phyloP scores from a whole-genome alignment of 2,113 vertebrate genomes.

The Chunga burmeisteri region DNA sequence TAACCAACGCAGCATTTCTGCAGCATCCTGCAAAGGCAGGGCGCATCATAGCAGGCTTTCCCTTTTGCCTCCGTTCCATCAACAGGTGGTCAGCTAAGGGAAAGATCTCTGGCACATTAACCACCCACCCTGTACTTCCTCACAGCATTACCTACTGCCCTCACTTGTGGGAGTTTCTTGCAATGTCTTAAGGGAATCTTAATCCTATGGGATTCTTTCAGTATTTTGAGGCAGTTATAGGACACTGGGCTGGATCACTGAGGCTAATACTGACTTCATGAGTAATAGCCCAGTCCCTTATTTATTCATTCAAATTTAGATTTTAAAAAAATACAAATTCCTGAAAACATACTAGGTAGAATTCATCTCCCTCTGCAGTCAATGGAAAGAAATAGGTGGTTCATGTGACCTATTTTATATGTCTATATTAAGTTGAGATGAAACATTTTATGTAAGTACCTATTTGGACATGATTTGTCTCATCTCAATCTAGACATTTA shows the following conservation, averaged over 20 bases:
- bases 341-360: not conserved
- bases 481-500: not conserved
- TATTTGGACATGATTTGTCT: slow-evolving; percentile 21
- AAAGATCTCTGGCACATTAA: not conserved
- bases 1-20: not conserved
- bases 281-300: not conserved
- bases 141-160: not conserved
- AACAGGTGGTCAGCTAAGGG: not conserved
- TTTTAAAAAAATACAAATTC: not conserved
- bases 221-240: not conserved
- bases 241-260: not conserved
- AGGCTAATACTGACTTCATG: not conserved
- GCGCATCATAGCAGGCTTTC: not conserved
- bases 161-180: not conserved
- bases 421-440: not conserved
- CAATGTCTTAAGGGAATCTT: not conserved
- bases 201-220: not conserved
- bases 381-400: not conserved
- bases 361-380: not conserved
- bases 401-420: not conserved
- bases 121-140: not conserved
- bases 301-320: not conserved
- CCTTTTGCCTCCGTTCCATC: not conserved
- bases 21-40: not conserved
- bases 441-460: not conserved